Conservation (phyloP, 2,113 vertebrate species). For the Amazona guildingii region DNA sequence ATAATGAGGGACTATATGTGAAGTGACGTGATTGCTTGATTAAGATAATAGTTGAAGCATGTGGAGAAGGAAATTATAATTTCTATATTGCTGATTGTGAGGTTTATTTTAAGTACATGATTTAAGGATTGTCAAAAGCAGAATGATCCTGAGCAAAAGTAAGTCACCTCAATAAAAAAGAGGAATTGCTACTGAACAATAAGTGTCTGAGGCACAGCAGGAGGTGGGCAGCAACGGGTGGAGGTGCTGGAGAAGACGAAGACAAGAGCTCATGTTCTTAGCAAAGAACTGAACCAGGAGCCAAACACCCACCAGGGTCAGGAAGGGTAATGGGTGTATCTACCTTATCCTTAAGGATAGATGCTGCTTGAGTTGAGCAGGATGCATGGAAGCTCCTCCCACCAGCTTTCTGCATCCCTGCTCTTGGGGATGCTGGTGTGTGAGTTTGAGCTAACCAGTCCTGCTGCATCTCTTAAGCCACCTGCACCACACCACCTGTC, state of each 20-base stretch:
- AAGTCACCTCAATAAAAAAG: background rate
- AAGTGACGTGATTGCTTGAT: conserved; percentile 66
- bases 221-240: background rate
- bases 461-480: background rate
- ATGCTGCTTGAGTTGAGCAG: background rate
- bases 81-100: conserved; percentile 67
- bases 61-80: conserved; percentile 65
- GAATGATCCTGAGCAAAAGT: background rate
- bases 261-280: background rate
- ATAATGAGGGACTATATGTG: conserved; percentile 57
- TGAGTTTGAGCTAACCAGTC: background rate
- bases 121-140: conserved; percentile 52
- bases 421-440: fast-evolving
- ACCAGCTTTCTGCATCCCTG: background rate
- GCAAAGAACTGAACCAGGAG: background rate
- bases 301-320: background rate
- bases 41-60: conserved; percentile 67
- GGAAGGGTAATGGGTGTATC: background rate
- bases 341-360: fast-evolving
- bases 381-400: background rate
- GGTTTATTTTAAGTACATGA: conserved; percentile 65
- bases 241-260: background rate
- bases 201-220: background rate
- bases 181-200: background rate
- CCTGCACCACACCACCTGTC: background rate